These are phyloP conservation scores for Drosophila koepferae DNA, from an alignment of 2,888 invertebrate genomes.

Conservation along the genomic window DNA sequence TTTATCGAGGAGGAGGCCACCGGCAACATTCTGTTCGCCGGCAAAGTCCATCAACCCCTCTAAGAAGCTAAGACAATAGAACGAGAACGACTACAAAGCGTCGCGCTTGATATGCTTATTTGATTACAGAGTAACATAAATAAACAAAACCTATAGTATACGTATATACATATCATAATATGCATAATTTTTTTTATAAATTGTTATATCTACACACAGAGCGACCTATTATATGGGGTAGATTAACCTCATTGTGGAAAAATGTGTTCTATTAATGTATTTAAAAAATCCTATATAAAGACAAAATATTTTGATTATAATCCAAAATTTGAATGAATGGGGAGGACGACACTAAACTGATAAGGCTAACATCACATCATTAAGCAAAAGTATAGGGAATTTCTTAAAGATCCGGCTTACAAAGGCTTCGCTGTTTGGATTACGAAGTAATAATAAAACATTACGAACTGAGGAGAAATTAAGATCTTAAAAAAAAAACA, in stretches of 20 bases:
- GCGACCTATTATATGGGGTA: slow-evolving; percentile 3
- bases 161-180: slow-evolving; percentile 1
- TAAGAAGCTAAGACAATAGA: slow-evolving; percentile 33
- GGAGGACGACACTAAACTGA: not conserved
- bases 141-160: slow-evolving; percentile 26
- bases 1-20: slow-evolving; percentile 91
- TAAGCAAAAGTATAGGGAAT: not conserved
- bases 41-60: slow-evolving; percentile 89
- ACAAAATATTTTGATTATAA: not conserved
- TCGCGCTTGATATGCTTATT: slow-evolving; percentile 26
- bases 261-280: slow-evolving; percentile 4
- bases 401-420: not conserved
- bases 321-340: not conserved
- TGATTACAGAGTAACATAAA: slow-evolving; percentile 23
- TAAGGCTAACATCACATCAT: not conserved
- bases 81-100: slow-evolving; percentile 18
- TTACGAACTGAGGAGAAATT: not conserved
- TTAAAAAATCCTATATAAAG: not conserved
- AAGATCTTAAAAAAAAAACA: not conserved
- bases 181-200: not conserved
- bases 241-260: slow-evolving; percentile 1
- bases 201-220: slow-evolving; percentile 5
- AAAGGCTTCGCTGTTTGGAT: not conserved
- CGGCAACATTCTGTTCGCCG: slow-evolving; percentile 91
- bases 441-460: not conserved